Evolutionary conservation across 2,113 vertebrate genomes (phyloP).

Genomic region (Myrmophylax atrothorax): DNA sequence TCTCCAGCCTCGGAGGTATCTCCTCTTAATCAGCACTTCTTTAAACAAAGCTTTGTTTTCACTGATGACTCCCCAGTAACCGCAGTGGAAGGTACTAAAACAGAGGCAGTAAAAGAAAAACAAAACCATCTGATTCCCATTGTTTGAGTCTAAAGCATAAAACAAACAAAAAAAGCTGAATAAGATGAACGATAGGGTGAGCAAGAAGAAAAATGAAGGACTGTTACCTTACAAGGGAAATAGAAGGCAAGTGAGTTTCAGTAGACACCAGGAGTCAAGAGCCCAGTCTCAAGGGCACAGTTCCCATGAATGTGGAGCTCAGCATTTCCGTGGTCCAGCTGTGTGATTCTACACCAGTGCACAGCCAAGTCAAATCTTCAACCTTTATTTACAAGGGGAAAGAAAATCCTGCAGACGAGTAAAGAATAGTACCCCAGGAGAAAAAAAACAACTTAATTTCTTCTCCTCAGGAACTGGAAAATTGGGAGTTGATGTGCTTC

Average conservation of each 20-base stretch:
- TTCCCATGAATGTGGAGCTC: not conserved
- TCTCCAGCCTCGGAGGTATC: not conserved
- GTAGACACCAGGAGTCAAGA: not conserved
- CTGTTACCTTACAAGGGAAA: constrained; percentile 9
- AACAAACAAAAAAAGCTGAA: constrained; percentile 3
- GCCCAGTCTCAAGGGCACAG: not conserved
- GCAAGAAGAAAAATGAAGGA: not conserved
- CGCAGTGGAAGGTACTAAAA: not conserved
- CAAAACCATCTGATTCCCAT: not conserved
- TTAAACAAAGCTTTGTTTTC: not conserved
- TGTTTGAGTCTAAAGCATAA: not conserved
- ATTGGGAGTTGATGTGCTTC: not conserved
- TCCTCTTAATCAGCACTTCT: not conserved
- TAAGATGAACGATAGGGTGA: not conserved
- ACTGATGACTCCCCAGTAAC: not conserved
- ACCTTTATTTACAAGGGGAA: not conserved
- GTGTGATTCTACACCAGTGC: rapidly evolving
- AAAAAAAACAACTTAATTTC: not conserved
- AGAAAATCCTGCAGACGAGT: not conserved
- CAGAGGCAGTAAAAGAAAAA: not conserved
- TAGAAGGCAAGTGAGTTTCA: not conserved
- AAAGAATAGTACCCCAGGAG: not conserved
- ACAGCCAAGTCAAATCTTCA: not conserved
- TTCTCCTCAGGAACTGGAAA: not conserved
- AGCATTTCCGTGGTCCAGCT: not conserved